phyloP scores from a whole-genome alignment of 2,113 vertebrate genomes.

The Microcebus murinus region DNA sequence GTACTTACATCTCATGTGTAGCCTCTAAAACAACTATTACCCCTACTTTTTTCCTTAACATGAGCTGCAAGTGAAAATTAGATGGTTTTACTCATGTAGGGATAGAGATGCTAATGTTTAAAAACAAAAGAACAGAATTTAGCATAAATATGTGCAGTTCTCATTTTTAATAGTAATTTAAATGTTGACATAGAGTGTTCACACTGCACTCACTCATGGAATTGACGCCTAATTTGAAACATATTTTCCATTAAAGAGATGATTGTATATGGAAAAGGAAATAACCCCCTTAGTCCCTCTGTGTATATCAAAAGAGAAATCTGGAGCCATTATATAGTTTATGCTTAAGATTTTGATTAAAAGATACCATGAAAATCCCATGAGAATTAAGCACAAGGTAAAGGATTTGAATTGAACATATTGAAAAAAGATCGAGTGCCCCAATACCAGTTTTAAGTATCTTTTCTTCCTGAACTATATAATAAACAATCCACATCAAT shows the following conservation, averaged over 20 bases:
- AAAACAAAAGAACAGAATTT: constrained; percentile 39
- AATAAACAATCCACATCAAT: constrained; percentile 67
- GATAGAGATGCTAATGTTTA: background rate
- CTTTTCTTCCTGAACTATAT: constrained; percentile 66
- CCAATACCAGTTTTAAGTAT: constrained; percentile 69
- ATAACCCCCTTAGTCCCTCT: constrained; percentile 50
- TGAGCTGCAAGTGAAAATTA: constrained; percentile 14
- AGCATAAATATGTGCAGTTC: constrained; percentile 22
- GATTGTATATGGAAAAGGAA: constrained; percentile 59
- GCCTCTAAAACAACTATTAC: background rate
- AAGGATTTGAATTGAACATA: constrained; percentile 62
- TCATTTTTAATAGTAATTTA: constrained; percentile 49
- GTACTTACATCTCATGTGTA: background rate
- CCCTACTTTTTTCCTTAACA: background rate
- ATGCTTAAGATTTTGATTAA: constrained; percentile 73
- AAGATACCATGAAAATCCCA: constrained; percentile 65
- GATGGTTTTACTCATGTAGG: background rate
- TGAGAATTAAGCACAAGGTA: constrained; percentile 20
- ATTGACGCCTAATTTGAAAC: constrained; percentile 66
- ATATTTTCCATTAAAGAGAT: constrained; percentile 54
- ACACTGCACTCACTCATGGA: constrained; percentile 52
- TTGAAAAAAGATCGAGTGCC: constrained; percentile 69
- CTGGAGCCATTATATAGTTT: constrained; percentile 52
- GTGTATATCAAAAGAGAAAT: constrained; percentile 63
- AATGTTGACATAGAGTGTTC: constrained; percentile 53